phyloP scores from a whole-genome alignment of 2,888 invertebrate genomes.

The Dicyrtomina minuta region DNA sequence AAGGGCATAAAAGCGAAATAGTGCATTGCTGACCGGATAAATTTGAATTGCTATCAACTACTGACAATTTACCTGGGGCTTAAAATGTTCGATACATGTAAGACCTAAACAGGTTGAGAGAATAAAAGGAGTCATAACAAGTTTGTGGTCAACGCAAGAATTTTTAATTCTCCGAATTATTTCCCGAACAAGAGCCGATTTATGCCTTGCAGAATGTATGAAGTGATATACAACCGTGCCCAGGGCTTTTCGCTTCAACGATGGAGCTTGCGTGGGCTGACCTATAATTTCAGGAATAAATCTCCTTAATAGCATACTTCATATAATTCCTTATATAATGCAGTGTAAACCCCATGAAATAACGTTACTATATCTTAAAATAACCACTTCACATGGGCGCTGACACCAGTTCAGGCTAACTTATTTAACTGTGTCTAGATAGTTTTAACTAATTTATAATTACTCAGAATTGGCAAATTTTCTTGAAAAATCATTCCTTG shows the following conservation, averaged over 20 bases:
- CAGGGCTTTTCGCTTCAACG: slow-evolving; percentile 41
- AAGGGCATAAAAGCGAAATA: no score
- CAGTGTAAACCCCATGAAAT: no score
- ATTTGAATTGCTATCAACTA: background rate
- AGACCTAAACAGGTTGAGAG: slow-evolving; percentile 43
- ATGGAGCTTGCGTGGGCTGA: slow-evolving; percentile 7
- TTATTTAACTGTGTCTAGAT: no score
- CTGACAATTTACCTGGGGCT: slow-evolving; percentile 29
- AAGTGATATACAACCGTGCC: slow-evolving; percentile 48
- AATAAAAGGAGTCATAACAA: slow-evolving; percentile 46
- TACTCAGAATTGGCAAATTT: background rate
- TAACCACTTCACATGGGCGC: no score
- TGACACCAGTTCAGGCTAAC: no score
- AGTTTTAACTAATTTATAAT: no score
- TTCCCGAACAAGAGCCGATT: slow-evolving; percentile 34
- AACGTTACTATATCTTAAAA: no score
- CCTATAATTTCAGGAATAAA: slow-evolving; percentile 5
- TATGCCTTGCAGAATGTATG: slow-evolving; percentile 40
- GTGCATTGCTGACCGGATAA: no score
- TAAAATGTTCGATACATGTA: slow-evolving; percentile 39
- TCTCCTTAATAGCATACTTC: no score
- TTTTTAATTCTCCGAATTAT: slow-evolving; percentile 42
- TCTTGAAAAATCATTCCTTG: background rate
- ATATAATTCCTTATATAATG: no score
- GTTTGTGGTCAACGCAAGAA: slow-evolving; percentile 38